These are phyloP conservation scores for Hirundichthys speculiger DNA, from an alignment of 2,113 vertebrate genomes.

Conservation along the genomic window DNA sequence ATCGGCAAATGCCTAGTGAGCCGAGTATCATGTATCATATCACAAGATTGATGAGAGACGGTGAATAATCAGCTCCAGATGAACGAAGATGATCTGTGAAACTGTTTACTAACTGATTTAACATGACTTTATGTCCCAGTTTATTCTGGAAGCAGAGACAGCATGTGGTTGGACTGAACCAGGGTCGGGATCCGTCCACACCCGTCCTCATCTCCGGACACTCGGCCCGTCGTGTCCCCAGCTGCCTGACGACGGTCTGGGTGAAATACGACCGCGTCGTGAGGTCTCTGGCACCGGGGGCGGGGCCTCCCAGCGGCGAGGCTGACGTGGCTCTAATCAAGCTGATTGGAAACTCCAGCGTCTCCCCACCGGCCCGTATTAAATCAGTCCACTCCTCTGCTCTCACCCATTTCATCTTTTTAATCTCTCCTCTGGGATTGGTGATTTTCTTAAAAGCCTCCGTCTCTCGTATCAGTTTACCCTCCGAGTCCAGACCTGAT, in stretches of 20 bases:
- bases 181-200: too few species aligned
- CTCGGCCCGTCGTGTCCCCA: conserved; percentile 31
- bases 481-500: conserved; percentile 2
- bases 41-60: too few species aligned
- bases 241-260: conserved; percentile 32
- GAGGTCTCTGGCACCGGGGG: conserved; percentile 52
- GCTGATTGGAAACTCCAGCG: conserved; percentile 69
- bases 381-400: conserved; percentile 42
- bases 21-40: too few species aligned
- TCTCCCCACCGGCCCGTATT: conserved; percentile 41
- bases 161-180: too few species aligned
- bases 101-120: too few species aligned
- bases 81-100: too few species aligned
- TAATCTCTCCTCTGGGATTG: background rate
- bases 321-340: conserved; percentile 63
- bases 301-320: conserved; percentile 52
- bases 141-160: too few species aligned
- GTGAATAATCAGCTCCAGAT: too few species aligned
- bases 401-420: conserved; percentile 36
- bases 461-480: background rate
- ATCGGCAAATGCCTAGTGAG: too few species aligned
- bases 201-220: conserved; percentile 18
- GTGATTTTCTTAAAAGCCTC: background rate
- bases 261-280: conserved; percentile 49
- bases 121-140: too few species aligned